These are phyloP conservation scores for Nymphalis c-album DNA, from an alignment of 2,888 invertebrate genomes.

Conservation along the genomic window DNA sequence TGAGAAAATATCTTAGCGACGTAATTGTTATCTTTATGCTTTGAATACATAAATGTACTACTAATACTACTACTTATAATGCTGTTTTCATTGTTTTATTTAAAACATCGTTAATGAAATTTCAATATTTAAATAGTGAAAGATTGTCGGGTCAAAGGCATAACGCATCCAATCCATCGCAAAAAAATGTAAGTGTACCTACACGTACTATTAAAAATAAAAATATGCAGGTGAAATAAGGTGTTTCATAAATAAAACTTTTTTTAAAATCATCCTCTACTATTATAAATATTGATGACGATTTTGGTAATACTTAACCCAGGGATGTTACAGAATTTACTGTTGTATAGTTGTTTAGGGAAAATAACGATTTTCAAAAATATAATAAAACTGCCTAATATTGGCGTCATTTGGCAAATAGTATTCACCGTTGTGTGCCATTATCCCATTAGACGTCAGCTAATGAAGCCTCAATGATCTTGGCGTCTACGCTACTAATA, in stretches of 20 bases:
- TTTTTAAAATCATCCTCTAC: constrained; percentile 1
- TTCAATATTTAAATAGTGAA: no score
- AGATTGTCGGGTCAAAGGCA: no score
- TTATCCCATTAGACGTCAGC: background rate
- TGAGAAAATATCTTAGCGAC: no score
- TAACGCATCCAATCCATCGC: no score
- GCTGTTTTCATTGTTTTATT: no score
- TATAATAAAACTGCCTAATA: constrained; percentile 46
- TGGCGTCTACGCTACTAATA: background rate
- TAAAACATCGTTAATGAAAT: no score
- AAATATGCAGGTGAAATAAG: background rate
- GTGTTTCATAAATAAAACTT: constrained; percentile 2
- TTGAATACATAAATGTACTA: no score
- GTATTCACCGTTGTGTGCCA: background rate
- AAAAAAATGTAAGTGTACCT: no score
- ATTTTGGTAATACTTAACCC: background rate
- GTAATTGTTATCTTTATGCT: no score
- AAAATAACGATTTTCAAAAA: constrained; percentile 55
- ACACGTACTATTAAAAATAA: background rate
- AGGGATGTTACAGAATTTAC: constrained; percentile 29
- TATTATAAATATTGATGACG: constrained; percentile 5
- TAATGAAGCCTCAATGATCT: background rate
- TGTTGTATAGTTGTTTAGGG: constrained; percentile 45
- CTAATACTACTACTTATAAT: no score
- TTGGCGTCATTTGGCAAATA: constrained; percentile 22